Evolutionary conservation across 2,888 invertebrate species (phyloP), one percentile per base, ranked within the genome.

Genomic region (Steinernema carpocapsae): DNA sequence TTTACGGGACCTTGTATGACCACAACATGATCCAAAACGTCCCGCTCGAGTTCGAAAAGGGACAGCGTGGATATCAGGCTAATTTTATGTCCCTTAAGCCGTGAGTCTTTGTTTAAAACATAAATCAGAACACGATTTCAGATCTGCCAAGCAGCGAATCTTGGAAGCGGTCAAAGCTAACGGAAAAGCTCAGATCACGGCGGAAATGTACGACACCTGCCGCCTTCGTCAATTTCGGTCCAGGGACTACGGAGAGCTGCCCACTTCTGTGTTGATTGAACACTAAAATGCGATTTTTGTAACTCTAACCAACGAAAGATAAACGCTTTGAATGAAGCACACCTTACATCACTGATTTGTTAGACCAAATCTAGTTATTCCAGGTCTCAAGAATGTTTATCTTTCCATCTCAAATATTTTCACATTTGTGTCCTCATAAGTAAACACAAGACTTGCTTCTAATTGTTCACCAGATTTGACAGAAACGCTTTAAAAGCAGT

Each of bases 11-110:
- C 26, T 12, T 56, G 3, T 56, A 26, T 26, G 26, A 56, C 26
- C 56, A 56, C 56, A 56, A 56, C 26, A 10, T 56, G 26, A 24
- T 56, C 56, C 22, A 26, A 24, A 56, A 56, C 56, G 56, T 19
- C 24, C 56, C 26, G 3, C 26, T 56, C 56, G 56, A 26, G 12
- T 22, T 12, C 2, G 22, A 26, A 14, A 56, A 56, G 26, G n/a
- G n/a, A n/a, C n/a, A n/a, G n/a, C n/a, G n/a, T n/a, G 12, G 10
- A 10, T 56, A 56, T 24, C 56, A 56, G 56, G 56, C 56, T 3
- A 14, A 56, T 22, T 56, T 24, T 26, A 56, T 56, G 56, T 24
- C 22, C 7, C 22, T 56, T 22, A 56, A 56, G 26, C 3, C 3
- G 56, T 56, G 26, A 24, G 56, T 56, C 26, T 6, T 12, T n/a